These are phyloP conservation scores for Crocallis elinguaria DNA, from an alignment of 2,888 invertebrate genomes.

Conservation along the genomic window DNA sequence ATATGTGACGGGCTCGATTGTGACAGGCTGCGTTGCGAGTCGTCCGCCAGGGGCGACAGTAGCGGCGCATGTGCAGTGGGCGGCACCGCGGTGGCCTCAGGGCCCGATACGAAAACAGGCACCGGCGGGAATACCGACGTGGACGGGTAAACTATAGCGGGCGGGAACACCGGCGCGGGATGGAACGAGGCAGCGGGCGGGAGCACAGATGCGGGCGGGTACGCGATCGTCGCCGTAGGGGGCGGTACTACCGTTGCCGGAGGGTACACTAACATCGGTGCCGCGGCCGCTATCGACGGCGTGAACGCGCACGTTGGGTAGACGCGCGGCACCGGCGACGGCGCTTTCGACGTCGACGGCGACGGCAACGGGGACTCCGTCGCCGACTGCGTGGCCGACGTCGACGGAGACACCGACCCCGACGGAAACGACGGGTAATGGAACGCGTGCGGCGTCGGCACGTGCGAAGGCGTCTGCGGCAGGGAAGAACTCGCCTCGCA, in stretches of 20 bases:
- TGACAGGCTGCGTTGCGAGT: slow-evolving; percentile 86
- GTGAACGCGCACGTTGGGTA: background rate
- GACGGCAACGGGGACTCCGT: background rate
- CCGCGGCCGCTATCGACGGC: background rate
- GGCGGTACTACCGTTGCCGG: too few species aligned
- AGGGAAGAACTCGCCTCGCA: background rate
- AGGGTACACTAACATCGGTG: too few species aligned
- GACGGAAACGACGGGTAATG: background rate
- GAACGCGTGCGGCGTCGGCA: background rate
- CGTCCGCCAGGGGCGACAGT: slow-evolving; percentile 11
- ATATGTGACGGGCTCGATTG: slow-evolving; percentile 88
- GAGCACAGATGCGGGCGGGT: too few species aligned
- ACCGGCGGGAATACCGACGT: slow-evolving; percentile 4
- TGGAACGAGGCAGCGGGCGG: too few species aligned
- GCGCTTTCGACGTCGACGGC: background rate
- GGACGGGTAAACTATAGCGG: background rate
- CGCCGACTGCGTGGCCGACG: background rate
- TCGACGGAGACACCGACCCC: background rate
- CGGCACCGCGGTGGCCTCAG: background rate
- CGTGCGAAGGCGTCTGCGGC: background rate
- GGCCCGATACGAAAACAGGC: slow-evolving; percentile 49
- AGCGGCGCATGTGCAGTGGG: slow-evolving; percentile 71
- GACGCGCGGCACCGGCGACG: background rate
- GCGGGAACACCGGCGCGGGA: too few species aligned
- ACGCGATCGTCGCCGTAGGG: too few species aligned